phyloP scores from a whole-genome alignment of 1,140 invertebrate genomes.

The Phthorimaea operculella region DNA sequence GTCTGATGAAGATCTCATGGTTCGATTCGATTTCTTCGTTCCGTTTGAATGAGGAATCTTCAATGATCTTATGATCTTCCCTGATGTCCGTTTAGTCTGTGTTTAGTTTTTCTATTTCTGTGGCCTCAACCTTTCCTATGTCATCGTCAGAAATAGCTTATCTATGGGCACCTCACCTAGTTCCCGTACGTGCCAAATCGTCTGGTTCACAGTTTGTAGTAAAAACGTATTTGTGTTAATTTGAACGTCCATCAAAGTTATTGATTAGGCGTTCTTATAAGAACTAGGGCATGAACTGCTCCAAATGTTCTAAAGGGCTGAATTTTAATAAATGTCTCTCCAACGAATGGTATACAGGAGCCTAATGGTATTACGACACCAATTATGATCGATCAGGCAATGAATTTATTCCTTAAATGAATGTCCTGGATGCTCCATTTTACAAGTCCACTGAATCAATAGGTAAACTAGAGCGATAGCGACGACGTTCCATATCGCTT shows the following conservation, averaged over 20 bases:
- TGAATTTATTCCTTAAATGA: too few relatives aligned
- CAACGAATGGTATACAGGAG: too few relatives aligned
- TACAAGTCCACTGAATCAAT: too few relatives aligned
- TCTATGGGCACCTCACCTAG: neutral
- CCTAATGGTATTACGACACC: too few relatives aligned
- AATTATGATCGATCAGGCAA: too few relatives aligned
- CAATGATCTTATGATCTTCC: neutral
- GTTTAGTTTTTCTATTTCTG: slow-evolving; percentile 1
- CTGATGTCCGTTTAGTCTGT: neutral
- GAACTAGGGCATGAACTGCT: too few relatives aligned
- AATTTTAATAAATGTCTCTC: too few relatives aligned
- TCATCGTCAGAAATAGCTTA: neutral
- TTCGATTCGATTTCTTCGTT: neutral
- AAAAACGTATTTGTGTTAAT: neutral
- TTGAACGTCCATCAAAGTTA: neutral
- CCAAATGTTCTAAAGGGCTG: too few relatives aligned
- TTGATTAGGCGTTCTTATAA: neutral
- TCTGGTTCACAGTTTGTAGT: neutral
- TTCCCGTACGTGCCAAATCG: neutral
- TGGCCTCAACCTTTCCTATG: slow-evolving; percentile 1
- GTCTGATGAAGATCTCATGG: neutral
- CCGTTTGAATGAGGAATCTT: neutral
- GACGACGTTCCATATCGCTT: too few relatives aligned
- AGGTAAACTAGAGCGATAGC: too few relatives aligned
- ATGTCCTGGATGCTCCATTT: too few relatives aligned